Conservation (phyloP, 2,113 vertebrate genomes). For the Ia io region DNA sequence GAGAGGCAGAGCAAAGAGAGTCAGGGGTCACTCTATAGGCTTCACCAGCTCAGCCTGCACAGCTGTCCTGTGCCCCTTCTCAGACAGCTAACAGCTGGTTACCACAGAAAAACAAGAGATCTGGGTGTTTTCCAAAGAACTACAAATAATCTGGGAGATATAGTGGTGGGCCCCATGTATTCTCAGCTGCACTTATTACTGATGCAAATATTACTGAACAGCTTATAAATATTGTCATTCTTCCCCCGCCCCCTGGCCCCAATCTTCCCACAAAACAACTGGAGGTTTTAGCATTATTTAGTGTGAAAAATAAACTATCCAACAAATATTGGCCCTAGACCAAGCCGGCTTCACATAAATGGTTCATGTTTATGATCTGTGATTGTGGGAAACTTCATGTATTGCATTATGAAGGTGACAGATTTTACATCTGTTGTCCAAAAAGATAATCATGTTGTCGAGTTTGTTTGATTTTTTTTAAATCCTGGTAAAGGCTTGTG, state of each 20-base stretch:
- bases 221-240: not conserved
- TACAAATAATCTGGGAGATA: not conserved
- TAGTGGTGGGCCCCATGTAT: not conserved
- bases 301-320: slow-evolving; percentile 32
- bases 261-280: slow-evolving; percentile 3
- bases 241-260: fast-evolving
- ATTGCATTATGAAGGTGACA: not conserved
- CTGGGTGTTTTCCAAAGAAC: slow-evolving; percentile 34
- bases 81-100: slow-evolving; percentile 38
- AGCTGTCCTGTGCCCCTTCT: not conserved
- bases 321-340: not conserved
- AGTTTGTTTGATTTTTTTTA: not conserved
- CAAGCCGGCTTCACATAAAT: not conserved
- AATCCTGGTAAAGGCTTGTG: not conserved
- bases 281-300: slow-evolving; percentile 34
- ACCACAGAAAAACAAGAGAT: not conserved
- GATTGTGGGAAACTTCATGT: slow-evolving; percentile 34
- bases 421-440: slow-evolving; percentile 27
- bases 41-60: not conserved
- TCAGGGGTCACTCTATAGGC: not conserved
- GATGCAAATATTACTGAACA: not conserved
- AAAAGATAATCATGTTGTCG: slow-evolving; percentile 3
- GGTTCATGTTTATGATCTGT: not conserved
- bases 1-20: not conserved
- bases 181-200: slow-evolving; percentile 39